phyloP scores from a whole-genome alignment of 2,113 vertebrate genomes.

The Psilopsiagon aymara region DNA sequence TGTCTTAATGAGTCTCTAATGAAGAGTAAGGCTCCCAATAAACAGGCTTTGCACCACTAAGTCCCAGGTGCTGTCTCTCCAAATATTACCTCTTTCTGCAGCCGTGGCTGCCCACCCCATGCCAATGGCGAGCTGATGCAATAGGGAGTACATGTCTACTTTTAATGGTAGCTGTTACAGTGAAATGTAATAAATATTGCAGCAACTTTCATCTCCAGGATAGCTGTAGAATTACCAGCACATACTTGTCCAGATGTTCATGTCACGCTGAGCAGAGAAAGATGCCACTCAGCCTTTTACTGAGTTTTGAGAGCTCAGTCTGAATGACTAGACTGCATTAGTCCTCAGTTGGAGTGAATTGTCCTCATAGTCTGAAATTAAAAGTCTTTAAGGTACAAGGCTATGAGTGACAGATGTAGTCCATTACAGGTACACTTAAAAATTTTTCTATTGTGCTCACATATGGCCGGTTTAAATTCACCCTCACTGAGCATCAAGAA shows the following conservation, averaged over 20 bases:
- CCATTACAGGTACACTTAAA: background rate
- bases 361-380: constrained; percentile 7
- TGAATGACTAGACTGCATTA: background rate
- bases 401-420: constrained; percentile 37
- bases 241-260: background rate
- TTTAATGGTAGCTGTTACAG: background rate
- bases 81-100: background rate
- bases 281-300: background rate
- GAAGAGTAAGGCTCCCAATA: background rate
- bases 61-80: background rate
- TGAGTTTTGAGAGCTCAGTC: constrained; percentile 38
- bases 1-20: background rate
- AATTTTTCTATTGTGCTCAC: background rate
- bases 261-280: background rate
- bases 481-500: constrained; percentile 5
- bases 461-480: background rate
- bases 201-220: background rate
- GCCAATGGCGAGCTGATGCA: background rate
- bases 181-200: background rate
- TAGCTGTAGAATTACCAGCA: background rate
- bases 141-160: background rate
- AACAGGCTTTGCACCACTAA: background rate
- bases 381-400: constrained; percentile 44
- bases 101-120: background rate
- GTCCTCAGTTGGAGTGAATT: constrained; percentile 1